Base-by-base conservation (phyloP, 1,140 invertebrate species). In the Brachionus sp. region DNA sequence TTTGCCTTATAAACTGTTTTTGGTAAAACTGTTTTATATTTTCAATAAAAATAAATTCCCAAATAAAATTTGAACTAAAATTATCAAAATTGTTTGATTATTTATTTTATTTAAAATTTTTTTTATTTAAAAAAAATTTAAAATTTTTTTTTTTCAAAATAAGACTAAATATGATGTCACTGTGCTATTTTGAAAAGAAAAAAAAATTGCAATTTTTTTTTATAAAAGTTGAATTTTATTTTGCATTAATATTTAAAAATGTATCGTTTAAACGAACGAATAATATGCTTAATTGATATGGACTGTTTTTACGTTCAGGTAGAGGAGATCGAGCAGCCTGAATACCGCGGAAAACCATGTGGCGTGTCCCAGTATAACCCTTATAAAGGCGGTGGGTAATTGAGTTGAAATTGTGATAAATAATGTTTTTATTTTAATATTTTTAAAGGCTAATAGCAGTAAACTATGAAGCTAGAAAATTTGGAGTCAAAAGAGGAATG, bases 241-340 rank as follows among this genome's bases (percentile, higher is more conserved):
- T 68, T 57, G 50, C 50, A 57, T 19, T 57, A 37, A 68, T 16
- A 23, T 35, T 25, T 46, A 25, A 75, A 75, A 44, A 44, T 75
- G 25, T 13, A 39, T 75, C 70, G 70, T 75, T 46, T 46, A 50
- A 75, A 75, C 42, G 88, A 90, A 33, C 85, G 95, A 86, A 92
- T 97, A 42, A 90, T 98, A 19, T 92, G 93, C 5, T 90, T 98
- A 64, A 93, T 98, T 80, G 97, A 98, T 86, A 98, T 98, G 96
- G 97, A 98, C 88, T 98, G 96, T 90, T 98, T 98, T 89, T 98
- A 96, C 88, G 97, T 96, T 86, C 90, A 91, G 86, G 96, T 98
- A 1, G 96, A 98, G 90, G 93, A 95, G 86, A 93, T 95, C 88
- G 88, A 94, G 29, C 91, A 95, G 86, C 95, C 95, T 3, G 89